Evolutionary conservation across 1,140 invertebrate genomes (phyloP), one percentile per base, ranked within the genome.

Genomic region (Magallana angulata): DNA sequence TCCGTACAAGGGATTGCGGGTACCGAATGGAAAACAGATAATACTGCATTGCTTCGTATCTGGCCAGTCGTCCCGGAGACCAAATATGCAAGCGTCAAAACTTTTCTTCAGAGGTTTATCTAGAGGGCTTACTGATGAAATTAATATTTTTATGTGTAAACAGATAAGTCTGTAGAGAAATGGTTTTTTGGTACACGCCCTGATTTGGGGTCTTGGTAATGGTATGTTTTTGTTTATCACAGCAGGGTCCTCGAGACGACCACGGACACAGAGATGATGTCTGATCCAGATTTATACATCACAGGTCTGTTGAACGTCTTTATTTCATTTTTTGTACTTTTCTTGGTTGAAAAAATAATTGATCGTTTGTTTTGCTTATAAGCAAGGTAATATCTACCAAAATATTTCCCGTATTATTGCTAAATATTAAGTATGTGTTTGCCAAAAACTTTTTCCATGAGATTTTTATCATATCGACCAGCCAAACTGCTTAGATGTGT

Each of bases 141-240:
- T 76, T 76, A 76, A 76, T 76, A 76, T 30, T 76, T 76, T 76
- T 18, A 76, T 30, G 24, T 76, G 68, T 76, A 76, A 76, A 76
- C 68, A 76, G 24, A 76, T 76, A 24, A 30, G 68, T 12, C 8
- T 76, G 24, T 8, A 9, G 7, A 30, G 36, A 30, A 76, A 30
- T 18, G 18, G 24, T 76, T 76, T 76, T 76, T 18, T 16, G 30
- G 68, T 30, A 76, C 68, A 76, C 68, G 24, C 68, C 68, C 68
- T 30, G 18, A 36, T 24, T 36, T 76, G 12, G 0, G 18, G 30
- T 30, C 18, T 76, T 30, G 36, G 11, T 76, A 30, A 11, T 24
- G 68, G 68, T 36, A 76, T 76, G 24, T 76, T 24, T 16, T 14
- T 71, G 36, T 71, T 76, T 76, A 30, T 12, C 1, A 76, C 68